Conservation (phyloP, 2,888 invertebrate species). For the Megamerina dolium region DNA sequence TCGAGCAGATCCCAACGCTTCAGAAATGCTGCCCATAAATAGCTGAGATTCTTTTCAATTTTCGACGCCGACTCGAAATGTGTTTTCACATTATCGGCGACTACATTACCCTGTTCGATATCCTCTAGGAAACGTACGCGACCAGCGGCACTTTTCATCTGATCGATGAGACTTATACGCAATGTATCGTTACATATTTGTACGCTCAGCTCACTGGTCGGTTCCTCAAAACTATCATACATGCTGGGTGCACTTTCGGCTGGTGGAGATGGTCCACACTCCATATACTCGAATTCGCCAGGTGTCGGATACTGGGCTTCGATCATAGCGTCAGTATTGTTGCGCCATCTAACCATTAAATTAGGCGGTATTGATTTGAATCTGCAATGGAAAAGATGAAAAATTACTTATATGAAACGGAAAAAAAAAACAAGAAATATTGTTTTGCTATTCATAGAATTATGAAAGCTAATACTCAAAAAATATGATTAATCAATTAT, state of each 20-base stretch:
- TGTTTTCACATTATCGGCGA: slow-evolving; percentile 53
- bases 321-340: slow-evolving; percentile 54
- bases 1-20: slow-evolving; percentile 63
- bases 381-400: slow-evolving; percentile 38
- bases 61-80: slow-evolving; percentile 57
- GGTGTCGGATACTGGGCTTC: slow-evolving; percentile 62
- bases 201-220: slow-evolving; percentile 62
- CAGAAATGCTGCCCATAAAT: slow-evolving; percentile 70
- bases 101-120: slow-evolving; percentile 63
- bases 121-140: slow-evolving; percentile 65
- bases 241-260: slow-evolving; percentile 75
- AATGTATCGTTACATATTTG: slow-evolving; percentile 70
- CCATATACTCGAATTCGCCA: slow-evolving; percentile 67
- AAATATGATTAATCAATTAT: not conserved
- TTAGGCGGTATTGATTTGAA: slow-evolving; percentile 51
- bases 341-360: slow-evolving; percentile 56
- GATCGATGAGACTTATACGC: slow-evolving; percentile 66
- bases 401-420: no score
- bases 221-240: slow-evolving; percentile 75
- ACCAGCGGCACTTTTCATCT: slow-evolving; percentile 65
- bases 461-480: no score
- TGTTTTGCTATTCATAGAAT: no score
- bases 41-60: slow-evolving; percentile 64
- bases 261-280: slow-evolving; percentile 73
- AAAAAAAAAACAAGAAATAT: slow-evolving; percentile 4